A percentile compares a stretch with the other conserved stretches of the same genome.
Conservation (phyloP, 1,140 invertebrate genomes). For the Aphelenchoides avenae region DNA sequence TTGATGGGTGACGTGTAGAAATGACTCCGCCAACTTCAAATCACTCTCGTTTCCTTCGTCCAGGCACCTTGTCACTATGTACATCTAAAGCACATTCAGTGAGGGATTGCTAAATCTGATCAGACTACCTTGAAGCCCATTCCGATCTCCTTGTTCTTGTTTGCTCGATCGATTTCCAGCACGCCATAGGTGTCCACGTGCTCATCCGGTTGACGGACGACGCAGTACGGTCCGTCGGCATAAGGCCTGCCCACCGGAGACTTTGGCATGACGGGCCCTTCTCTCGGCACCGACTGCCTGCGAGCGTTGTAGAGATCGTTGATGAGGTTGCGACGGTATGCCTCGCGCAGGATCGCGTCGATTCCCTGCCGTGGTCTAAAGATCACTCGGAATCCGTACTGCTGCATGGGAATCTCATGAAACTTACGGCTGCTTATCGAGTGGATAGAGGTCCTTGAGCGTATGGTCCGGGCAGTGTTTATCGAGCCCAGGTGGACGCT, state of each 20-base stretch:
- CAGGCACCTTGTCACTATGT: slow-evolving; percentile 28
- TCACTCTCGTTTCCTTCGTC: slow-evolving; percentile 20
- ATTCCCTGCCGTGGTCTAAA: slow-evolving; percentile 47
- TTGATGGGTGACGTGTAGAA: slow-evolving; percentile 31
- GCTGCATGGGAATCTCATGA: slow-evolving; percentile 13
- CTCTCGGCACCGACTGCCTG: slow-evolving; percentile 9
- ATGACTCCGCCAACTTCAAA: slow-evolving; percentile 28
- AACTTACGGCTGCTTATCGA: slow-evolving; percentile 32
- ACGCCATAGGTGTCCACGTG: slow-evolving; percentile 43
- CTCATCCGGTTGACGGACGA: slow-evolving; percentile 39
- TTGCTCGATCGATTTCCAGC: slow-evolving; percentile 53
- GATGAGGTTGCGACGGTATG: slow-evolving; percentile 43
- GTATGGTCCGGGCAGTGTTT: slow-evolving; percentile 40
- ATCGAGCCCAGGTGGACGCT: slow-evolving; percentile 47
- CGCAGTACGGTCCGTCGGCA: slow-evolving; percentile 41
- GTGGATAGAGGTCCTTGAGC: slow-evolving; percentile 34
- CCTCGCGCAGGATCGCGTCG: slow-evolving; percentile 38
- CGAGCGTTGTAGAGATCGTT: slow-evolving; percentile 50
- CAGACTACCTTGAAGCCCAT: slow-evolving; percentile 42
- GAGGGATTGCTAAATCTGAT: neutral
- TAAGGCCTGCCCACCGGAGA: slow-evolving; percentile 30
- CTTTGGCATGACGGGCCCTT: slow-evolving; percentile 33
- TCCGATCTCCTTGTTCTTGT: slow-evolving; percentile 47
- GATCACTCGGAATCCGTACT: neutral
- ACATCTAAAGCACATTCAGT: slow-evolving; percentile 11